These are phyloP conservation scores for Phalloptychus januarius DNA, from an alignment of 2,797 vertebrate genomes.

Conservation along the genomic window DNA sequence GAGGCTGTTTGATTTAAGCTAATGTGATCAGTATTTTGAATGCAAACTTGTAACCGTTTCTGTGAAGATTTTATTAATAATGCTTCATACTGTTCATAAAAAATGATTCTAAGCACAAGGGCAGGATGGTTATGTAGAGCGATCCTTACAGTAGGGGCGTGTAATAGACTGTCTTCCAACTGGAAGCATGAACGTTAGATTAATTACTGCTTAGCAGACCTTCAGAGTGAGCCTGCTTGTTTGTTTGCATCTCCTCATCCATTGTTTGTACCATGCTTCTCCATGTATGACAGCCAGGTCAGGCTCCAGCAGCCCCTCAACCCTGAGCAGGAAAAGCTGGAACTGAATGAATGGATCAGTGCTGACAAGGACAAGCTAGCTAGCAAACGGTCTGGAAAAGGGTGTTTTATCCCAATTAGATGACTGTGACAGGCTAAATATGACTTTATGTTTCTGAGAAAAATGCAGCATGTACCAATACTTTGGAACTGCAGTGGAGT, in stretches of 20 bases:
- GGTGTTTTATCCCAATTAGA: background rate
- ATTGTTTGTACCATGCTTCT: background rate
- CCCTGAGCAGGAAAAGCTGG: background rate
- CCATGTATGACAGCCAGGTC: background rate
- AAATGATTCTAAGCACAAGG: background rate
- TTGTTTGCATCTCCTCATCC: background rate
- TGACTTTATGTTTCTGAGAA: background rate
- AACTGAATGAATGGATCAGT: background rate
- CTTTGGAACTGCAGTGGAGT: background rate
- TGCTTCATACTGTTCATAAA: background rate
- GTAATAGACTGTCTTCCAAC: background rate
- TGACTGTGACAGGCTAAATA: background rate
- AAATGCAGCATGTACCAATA: background rate
- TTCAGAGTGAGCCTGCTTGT: background rate
- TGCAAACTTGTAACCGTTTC: background rate
- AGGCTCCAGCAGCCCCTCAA: background rate
- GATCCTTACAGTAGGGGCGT: background rate
- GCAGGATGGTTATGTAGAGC: background rate
- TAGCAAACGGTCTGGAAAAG: background rate
- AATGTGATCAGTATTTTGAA: background rate
- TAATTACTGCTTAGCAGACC: background rate
- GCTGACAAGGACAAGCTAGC: background rate
- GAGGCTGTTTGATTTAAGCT: slow-evolving; percentile 21
- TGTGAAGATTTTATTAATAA: background rate
- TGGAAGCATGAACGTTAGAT: background rate